A percentile compares a stretch with the other conserved stretches of the same genome.
These are phyloP conservation scores for Gallinago media DNA, from an alignment of 2,113 vertebrate genomes.

Conservation along the genomic window DNA sequence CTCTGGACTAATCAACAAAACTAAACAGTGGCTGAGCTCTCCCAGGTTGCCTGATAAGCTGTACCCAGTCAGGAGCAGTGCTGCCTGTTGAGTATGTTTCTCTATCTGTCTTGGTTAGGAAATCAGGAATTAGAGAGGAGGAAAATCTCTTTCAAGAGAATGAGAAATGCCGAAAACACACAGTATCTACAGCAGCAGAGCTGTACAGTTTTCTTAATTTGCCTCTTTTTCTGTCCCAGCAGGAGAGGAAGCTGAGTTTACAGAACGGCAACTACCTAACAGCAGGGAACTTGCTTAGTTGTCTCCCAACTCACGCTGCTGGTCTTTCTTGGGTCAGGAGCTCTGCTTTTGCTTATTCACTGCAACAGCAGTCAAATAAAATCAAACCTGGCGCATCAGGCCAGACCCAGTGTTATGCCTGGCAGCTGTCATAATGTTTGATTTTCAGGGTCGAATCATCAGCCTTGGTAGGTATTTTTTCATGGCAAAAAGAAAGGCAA, in stretches of 20 bases:
- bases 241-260: background rate
- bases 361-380: slow-evolving; percentile 47
- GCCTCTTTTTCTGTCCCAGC: background rate
- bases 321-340: background rate
- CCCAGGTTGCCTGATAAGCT: background rate
- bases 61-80: fast-evolving
- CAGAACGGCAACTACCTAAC: background rate
- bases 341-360: slow-evolving; percentile 26
- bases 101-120: background rate
- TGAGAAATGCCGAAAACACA: background rate
- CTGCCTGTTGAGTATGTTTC: background rate
- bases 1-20: background rate
- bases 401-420: background rate
- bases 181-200: background rate
- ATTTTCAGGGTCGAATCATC: background rate
- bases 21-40: background rate
- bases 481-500: background rate
- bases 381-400: background rate
- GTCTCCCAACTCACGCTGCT: background rate
- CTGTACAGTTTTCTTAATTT: background rate
- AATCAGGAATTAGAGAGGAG: background rate
- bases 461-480: background rate
- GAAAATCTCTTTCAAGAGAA: background rate
- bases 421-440: background rate
- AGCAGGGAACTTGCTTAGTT: background rate